Base-by-base conservation (phyloP, 2,113 vertebrate species). In the Heliornis fulica region DNA sequence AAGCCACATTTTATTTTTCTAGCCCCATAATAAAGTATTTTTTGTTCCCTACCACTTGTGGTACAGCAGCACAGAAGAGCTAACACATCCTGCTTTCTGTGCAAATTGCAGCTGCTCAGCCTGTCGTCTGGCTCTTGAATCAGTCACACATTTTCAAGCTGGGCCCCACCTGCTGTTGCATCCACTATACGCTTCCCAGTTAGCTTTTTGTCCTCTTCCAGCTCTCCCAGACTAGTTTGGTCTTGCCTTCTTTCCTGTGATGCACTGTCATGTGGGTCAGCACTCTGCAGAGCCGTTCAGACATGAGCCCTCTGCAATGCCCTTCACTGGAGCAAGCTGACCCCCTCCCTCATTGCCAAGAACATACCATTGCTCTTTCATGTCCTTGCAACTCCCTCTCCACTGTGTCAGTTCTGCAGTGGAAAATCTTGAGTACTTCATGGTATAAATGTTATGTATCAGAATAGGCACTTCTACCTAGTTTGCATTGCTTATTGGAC, bases 331-430 rank as follows among this genome's bases (percentile, higher is more conserved):
- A 43, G 56, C 48, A 45, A 70, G 29, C 41, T 36, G 40, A 48
- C 31, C 25, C 34, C 23, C 51, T 60, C 28, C 46, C 22, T 46
- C 31, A 4, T 22, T 56, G 31, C 28, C 34, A 29, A n/a, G 31
- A 61, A 31, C 0, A 1, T 17, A 40, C 40, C 34, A 16, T 36
- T 40, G 40, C 28, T 0, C 5, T 40, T 20, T 14, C 23, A 7
- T 26, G n/a, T 16, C 23, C 32, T 69, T 4, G 1, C 48, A 45
- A n/a, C 22, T 50, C 28, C 28, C 13, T 28, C 41, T 69, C 9
- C 6, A 3, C 3, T 1, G 0, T 31, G 34, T 57, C 43, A 34
- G 32, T 21, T 63, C 31, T 50, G 40, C 46, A 45, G 15, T 6
- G 19, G 23, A 45, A 71, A 83, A 29, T 29, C 54, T 43, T 50